A percentile compares a stretch with the other conserved stretches of the same genome.
phyloP scores from a whole-genome alignment of 2,113 vertebrate genomes.

The Malurus cyaneus region DNA sequence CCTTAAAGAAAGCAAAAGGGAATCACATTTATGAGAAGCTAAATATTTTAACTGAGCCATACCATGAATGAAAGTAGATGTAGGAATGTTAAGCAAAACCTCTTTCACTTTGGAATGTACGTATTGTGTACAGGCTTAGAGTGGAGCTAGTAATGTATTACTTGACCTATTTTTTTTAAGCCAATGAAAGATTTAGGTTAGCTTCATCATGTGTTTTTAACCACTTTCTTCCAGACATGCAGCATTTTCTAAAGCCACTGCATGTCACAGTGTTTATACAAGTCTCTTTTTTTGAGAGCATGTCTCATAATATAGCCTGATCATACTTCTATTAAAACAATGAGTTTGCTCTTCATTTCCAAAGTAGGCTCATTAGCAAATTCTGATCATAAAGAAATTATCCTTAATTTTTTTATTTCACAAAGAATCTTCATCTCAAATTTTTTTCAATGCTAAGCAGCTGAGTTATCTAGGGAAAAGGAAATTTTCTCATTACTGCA shows the following conservation, averaged over 20 bases:
- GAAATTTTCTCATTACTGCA: conserved; percentile 64
- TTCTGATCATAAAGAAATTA: background rate
- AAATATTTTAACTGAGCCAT: background rate
- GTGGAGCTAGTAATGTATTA: conserved; percentile 44
- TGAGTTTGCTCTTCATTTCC: background rate
- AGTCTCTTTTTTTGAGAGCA: background rate
- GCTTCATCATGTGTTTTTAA: conserved; percentile 64
- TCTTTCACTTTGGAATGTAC: conserved; percentile 29
- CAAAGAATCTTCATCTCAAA: background rate
- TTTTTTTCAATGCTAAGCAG: conserved; percentile 5
- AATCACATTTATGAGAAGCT: background rate
- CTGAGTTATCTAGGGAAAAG: conserved; percentile 33
- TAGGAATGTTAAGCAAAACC: conserved; percentile 5
- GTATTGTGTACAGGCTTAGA: conserved; percentile 40
- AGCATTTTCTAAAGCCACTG: background rate
- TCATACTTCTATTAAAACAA: background rate
- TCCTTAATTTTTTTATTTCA: background rate
- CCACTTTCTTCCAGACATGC: conserved; percentile 45
- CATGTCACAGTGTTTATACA: background rate
- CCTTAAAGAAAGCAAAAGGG: background rate
- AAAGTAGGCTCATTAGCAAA: background rate
- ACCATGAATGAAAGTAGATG: background rate
- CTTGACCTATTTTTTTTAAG: conserved; percentile 70
- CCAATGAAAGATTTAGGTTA: conserved; percentile 69
- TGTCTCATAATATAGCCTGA: background rate